phyloP scores from a whole-genome alignment of 2,888 invertebrate genomes.

The Ectobius pallidus region DNA sequence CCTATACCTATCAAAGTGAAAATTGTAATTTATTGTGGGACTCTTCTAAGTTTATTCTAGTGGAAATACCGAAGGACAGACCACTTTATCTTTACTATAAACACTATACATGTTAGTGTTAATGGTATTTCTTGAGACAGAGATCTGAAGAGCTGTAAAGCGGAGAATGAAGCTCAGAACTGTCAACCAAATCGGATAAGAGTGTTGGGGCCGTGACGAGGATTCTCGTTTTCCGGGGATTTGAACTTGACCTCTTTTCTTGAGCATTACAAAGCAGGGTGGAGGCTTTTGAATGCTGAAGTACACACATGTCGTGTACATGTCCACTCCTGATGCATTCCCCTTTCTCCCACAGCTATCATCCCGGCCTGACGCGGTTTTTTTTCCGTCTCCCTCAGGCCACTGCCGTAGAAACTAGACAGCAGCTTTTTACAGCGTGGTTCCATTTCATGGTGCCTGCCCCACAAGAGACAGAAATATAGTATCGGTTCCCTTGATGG shows the following conservation, averaged over 20 bases:
- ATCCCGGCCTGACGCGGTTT: background rate
- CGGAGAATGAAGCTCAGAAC: background rate
- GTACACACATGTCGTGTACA: background rate
- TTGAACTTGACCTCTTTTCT: constrained; percentile 7
- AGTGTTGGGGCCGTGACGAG: background rate
- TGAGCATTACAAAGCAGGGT: background rate
- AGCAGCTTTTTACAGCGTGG: background rate
- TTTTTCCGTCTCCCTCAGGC: background rate
- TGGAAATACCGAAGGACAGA: too few species aligned
- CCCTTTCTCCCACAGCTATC: background rate
- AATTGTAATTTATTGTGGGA: too few species aligned
- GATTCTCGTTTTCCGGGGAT: background rate
- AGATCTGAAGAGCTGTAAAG: too few species aligned
- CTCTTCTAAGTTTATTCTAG: too few species aligned
- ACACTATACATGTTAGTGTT: too few species aligned
- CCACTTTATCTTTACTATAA: too few species aligned
- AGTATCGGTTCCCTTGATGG: constrained; percentile 4
- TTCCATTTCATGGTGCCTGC: constrained; percentile 29
- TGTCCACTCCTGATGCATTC: background rate
- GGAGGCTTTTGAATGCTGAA: background rate
- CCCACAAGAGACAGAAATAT: constrained; percentile 2
- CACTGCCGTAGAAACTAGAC: background rate
- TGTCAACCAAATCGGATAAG: background rate
- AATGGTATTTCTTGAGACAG: too few species aligned
- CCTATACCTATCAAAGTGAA: too few species aligned